A percentile compares a stretch with the other conserved stretches of the same genome.
phyloP scores from a whole-genome alignment of 2,888 invertebrate genomes.

The Camptogramma bilineatum region DNA sequence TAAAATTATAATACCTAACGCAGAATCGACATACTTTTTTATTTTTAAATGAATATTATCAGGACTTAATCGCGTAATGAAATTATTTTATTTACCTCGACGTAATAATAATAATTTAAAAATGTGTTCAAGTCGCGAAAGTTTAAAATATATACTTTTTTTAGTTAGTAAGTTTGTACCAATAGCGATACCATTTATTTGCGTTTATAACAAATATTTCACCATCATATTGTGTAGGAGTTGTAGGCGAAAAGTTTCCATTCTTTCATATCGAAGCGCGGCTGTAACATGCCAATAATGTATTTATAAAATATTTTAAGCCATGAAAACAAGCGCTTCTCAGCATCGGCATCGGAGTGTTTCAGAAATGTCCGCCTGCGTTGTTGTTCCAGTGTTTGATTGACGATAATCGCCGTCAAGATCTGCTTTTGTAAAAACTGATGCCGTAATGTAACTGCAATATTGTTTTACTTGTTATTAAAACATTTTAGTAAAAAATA shows the following conservation, averaged over 20 bases:
- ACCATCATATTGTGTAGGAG: neutral
- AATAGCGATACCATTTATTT: too few species aligned
- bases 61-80: too few species aligned
- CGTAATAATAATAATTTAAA: too few species aligned
- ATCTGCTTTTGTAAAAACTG: neutral
- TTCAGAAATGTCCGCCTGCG: constrained; percentile 47
- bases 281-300: constrained; percentile 39
- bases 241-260: constrained; percentile 7
- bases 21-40: too few species aligned
- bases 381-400: constrained; percentile 57
- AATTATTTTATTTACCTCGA: too few species aligned
- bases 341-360: constrained; percentile 49
- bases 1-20: too few species aligned
- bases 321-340: constrained; percentile 65
- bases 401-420: constrained; percentile 52
- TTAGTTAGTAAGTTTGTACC: too few species aligned
- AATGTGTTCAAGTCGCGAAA: too few species aligned
- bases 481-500: too few species aligned
- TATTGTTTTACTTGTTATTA: too few species aligned
- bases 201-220: neutral
- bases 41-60: too few species aligned
- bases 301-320: constrained; percentile 60
- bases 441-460: constrained; percentile 9
- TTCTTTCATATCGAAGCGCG: constrained; percentile 17
- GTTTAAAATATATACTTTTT: too few species aligned